Evolutionary conservation across 2,888 invertebrate genomes (phyloP), one percentile per base, ranked within the genome.

Genomic region (Kryphioiulus occultus): DNA sequence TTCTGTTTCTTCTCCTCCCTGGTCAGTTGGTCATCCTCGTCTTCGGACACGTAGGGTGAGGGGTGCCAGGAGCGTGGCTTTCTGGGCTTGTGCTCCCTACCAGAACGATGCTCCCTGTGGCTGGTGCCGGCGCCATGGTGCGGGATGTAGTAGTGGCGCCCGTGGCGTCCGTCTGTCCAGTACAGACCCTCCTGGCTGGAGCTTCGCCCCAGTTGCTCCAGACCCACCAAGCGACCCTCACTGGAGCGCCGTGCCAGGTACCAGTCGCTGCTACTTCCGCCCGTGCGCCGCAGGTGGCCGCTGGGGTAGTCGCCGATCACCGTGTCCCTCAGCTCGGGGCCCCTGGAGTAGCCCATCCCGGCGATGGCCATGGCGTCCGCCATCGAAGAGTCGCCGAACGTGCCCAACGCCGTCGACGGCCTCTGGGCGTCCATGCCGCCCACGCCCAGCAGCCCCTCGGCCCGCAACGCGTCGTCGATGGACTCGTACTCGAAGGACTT

Each of bases 1-100:
- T 93, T 92, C 68, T 93, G 92, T 90, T 94, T 93, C 90, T 94
- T 93, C 90, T 93, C 93, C 90, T 95, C 94, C 82, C 94, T 91
- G 30, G 92, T 92, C 89, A 93, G 90, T 85, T 92, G 91, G 89
- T 94, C 94, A 88, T 94, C 93, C 86, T 93, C 93, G 86, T 93
- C 92, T 83, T 92, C 92, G 87, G 92, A 92, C 86, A 92, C 92
- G 89, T 92, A 93, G 10, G 93, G 93, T 10, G 93, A 93, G 15
- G 93, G 93, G 89, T 93, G 93, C 93, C 93, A 93, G 5, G 93
- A 93, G 82, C 93, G 92, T 7, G 93, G 92, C 44, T 89, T 88
- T 42, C 89, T 85, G 9, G 68, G 82, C 59, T 86, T 86, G 19
- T 83, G 87, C 84, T 39, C n/a, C n/a, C 19, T 68, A 15, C 86